Evolutionary conservation across 2,797 vertebrate species (phyloP).

Genomic region (Petrocephalus schoutedeni): DNA sequence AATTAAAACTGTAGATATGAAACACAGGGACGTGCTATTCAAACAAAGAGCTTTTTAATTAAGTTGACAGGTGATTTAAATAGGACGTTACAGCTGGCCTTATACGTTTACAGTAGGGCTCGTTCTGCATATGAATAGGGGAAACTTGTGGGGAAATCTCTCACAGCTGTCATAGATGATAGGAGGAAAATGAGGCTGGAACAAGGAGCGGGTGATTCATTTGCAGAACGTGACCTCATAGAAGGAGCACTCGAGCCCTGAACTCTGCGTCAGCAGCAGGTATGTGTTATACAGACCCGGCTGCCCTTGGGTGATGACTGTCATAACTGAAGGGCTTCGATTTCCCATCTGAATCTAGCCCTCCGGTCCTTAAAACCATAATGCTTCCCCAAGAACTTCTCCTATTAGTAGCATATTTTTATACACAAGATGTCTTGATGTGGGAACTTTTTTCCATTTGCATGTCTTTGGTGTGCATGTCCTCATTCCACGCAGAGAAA

Average conservation of each 20-base stretch:
- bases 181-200: not conserved
- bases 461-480: slow-evolving; percentile 39
- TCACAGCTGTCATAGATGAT: not conserved
- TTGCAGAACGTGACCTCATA: not conserved
- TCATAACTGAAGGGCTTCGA: slow-evolving; percentile 27
- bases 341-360: slow-evolving; percentile 21
- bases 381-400: slow-evolving; percentile 31
- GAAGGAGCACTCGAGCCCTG: not conserved
- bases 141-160: not conserved
- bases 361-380: slow-evolving; percentile 30
- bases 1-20: slow-evolving; percentile 14
- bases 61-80: not conserved
- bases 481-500: slow-evolving; percentile 21
- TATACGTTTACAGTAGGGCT: not conserved
- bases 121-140: not conserved
- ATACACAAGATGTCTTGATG: slow-evolving; percentile 33
- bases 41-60: slow-evolving; percentile 14
- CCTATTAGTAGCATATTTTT: slow-evolving; percentile 33
- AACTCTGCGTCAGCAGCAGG: not conserved
- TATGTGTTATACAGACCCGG: not conserved
- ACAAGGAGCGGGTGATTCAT: not conserved
- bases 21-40: not conserved
- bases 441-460: slow-evolving; percentile 38
- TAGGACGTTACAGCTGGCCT: not conserved
- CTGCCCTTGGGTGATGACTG: not conserved